These are phyloP conservation scores for Dromas ardeola DNA, from an alignment of 2,113 vertebrate genomes.

Conservation along the genomic window DNA sequence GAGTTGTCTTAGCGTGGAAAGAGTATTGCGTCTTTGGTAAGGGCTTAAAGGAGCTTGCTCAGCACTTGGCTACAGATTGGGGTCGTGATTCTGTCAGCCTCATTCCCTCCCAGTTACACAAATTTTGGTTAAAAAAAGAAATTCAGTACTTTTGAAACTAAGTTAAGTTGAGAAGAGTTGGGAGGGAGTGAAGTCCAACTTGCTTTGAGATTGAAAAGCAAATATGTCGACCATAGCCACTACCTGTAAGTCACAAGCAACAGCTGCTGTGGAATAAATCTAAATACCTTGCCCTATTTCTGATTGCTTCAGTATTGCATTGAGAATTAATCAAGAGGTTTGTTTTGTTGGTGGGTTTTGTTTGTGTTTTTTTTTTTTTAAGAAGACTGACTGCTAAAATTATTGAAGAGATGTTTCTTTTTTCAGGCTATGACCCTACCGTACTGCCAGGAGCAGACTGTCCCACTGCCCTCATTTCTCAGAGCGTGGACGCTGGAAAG, in stretches of 20 bases:
- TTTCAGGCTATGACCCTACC: conserved; percentile 83
- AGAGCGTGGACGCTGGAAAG: conserved; percentile 89
- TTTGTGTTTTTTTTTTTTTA: not conserved
- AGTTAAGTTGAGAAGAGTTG: not conserved
- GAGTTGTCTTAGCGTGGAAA: not conserved
- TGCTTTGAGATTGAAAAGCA: not conserved
- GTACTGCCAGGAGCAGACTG: conserved; percentile 61
- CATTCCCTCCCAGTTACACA: not conserved
- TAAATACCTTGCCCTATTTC: not conserved
- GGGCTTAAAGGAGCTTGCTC: not conserved
- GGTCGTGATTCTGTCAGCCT: not conserved
- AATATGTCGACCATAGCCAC: not conserved
- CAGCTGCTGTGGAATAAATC: not conserved
- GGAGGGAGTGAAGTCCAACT: not conserved
- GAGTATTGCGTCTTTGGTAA: not conserved
- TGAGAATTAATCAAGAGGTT: not conserved
- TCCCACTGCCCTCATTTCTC: conserved; percentile 80
- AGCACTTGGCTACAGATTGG: not conserved
- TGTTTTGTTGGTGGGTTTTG: not conserved
- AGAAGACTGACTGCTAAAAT: not conserved
- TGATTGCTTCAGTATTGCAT: not conserved
- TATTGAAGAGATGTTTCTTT: not conserved
- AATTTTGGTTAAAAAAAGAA: not conserved
- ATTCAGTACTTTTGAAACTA: not conserved
- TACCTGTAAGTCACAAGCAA: not conserved